Conservation (phyloP, 2,888 invertebrate species). For the Abrostola triplasia region DNA sequence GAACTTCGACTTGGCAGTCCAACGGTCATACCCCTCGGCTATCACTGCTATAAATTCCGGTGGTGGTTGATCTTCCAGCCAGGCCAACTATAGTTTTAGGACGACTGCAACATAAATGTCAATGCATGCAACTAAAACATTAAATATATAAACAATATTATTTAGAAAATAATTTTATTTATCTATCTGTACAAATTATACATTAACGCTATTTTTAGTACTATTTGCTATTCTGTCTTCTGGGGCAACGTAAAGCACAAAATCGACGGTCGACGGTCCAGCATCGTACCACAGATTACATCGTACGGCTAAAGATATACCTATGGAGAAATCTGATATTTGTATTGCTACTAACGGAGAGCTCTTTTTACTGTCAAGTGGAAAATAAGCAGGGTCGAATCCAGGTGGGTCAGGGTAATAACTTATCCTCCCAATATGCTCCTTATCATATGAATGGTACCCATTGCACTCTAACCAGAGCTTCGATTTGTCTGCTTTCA, state of each 20-base stretch:
- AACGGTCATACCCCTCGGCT: no score
- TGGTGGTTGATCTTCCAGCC: no score
- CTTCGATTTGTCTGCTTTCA: conserved; percentile 62
- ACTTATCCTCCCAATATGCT: conserved; percentile 75
- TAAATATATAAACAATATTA: conserved; percentile 7
- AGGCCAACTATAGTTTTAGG: not conserved
- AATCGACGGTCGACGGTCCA: conserved; percentile 71
- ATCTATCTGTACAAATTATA: conserved; percentile 19
- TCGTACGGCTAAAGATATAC: conserved; percentile 74
- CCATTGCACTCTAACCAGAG: conserved; percentile 79
- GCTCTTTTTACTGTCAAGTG: conserved; percentile 59
- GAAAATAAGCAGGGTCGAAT: conserved; percentile 71
- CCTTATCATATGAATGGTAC: conserved; percentile 74
- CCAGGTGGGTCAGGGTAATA: conserved; percentile 83
- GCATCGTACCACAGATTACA: conserved; percentile 79
- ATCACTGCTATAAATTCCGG: no score
- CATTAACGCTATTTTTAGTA: conserved; percentile 20
- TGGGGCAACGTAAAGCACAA: conserved; percentile 75
- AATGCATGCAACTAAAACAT: conserved; percentile 3
- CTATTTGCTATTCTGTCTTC: conserved; percentile 42
- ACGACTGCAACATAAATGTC: no score
- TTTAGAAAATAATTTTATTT: conserved; percentile 12
- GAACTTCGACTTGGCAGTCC: no score
- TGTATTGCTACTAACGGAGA: conserved; percentile 78
- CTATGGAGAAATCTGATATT: conserved; percentile 74